Percentiles rank a stretch among this genome's conserved stretches.
phyloP scores from a whole-genome alignment of 1,140 invertebrate species.

The Pectinophora gossypiella region DNA sequence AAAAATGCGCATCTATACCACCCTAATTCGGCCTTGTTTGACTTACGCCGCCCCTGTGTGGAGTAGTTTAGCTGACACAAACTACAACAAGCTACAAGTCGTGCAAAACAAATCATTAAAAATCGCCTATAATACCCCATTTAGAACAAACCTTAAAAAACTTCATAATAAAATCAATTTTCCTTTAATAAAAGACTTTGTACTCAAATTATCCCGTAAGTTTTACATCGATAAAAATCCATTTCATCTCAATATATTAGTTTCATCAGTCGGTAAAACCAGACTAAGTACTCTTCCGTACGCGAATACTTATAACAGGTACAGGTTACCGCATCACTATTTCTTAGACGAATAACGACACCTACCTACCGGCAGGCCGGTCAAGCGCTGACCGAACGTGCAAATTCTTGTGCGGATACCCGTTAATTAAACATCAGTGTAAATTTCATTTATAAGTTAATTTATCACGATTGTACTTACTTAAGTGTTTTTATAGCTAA shows the following conservation, averaged over 20 bases:
- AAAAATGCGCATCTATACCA: neutral
- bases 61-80: neutral
- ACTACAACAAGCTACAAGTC: slow-evolving; percentile 1
- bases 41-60: slow-evolving; percentile 1
- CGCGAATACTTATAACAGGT: neutral
- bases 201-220: neutral
- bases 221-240: neutral
- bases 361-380: neutral
- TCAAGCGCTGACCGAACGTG: too few species aligned
- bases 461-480: too few species aligned
- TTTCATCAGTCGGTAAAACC: neutral
- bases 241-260: neutral
- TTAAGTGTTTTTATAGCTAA: too few species aligned
- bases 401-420: too few species aligned
- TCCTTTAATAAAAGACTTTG: neutral
- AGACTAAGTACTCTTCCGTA: neutral
- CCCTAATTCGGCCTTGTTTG: neutral
- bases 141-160: neutral
- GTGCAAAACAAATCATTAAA: slow-evolving; percentile 4
- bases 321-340: slow-evolving; percentile 5
- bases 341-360: neutral
- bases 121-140: neutral
- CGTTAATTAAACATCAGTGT: too few species aligned
- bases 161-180: neutral
- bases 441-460: too few species aligned